Evolutionary conservation across 2,888 invertebrate species (phyloP), one percentile per base, ranked within the genome.

Genomic region (Himalopsyche japonica): DNA sequence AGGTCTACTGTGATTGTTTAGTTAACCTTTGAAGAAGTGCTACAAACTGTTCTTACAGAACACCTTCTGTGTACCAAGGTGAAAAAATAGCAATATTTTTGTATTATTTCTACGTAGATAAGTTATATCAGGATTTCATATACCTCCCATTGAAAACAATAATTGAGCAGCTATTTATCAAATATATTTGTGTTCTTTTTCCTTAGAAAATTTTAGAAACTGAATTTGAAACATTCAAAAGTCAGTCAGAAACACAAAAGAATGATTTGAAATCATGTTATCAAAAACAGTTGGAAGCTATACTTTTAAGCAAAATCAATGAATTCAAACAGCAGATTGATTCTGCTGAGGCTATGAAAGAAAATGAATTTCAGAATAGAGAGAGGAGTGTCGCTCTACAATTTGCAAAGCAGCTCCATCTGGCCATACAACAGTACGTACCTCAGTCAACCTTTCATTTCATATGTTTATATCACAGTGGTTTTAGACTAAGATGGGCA

Each of bases 321-420:
- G 96, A 97, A 90, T 97, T 97, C 88, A 95, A 95, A 89, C 90
- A 90, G 0, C 96, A 97, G 89, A 90, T 97, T 48, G 96, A 97
- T 87, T 90, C 92, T 48, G 95, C 95, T 0, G 95, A 96, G 89
- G 91, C 92, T 30, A 93, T 93, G 57, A 91, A 96, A 88, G 94
- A 94, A 86, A 90, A 91, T 0, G 95, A 96, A 88, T 91, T 95
- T 0, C 92, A 94, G 76, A 93, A 91, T 47, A 93, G 94, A 80
- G 96, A 97, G 89, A 90, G 93, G 76, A 91, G 93, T 0, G 93
- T 96, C 47, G 93, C 95, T 0, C 95, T 95, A 88, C 93, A 94
- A 0, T 96, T 94, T 48, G 95, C 95, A 18, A 93, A 93, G 84
- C 96, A 96, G 91, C 93, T 96, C 80, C 93, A 94, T 85, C 93